These are phyloP conservation scores for Hippocampus barbouri DNA, from an alignment of 2,113 vertebrate species.

Conservation along the genomic window DNA sequence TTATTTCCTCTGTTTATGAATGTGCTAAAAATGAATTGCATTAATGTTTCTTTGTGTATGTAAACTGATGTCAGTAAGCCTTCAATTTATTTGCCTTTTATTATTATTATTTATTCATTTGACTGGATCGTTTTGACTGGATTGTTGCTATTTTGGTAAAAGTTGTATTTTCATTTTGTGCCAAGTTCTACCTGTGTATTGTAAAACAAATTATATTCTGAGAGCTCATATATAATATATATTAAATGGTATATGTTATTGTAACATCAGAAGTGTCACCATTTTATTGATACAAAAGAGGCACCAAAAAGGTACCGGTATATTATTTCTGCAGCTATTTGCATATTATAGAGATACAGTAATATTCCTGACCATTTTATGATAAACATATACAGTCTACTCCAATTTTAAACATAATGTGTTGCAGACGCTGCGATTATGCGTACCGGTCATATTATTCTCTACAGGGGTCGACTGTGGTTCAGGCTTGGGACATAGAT, in stretches of 20 bases:
- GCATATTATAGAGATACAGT: neutral
- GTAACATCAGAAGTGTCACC: slow-evolving; percentile 69
- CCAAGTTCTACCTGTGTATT: slow-evolving; percentile 58
- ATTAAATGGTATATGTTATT: slow-evolving; percentile 74
- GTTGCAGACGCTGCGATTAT: neutral
- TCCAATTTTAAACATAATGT: too few relatives aligned
- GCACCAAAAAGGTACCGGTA: neutral
- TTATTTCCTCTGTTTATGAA: slow-evolving; percentile 48
- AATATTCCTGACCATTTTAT: neutral
- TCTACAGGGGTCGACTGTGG: neutral
- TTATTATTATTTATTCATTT: slow-evolving; percentile 37
- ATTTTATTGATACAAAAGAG: slow-evolving; percentile 55
- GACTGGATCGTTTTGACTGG: slow-evolving; percentile 22
- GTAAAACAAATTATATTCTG: slow-evolving; percentile 61
- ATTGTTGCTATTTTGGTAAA: slow-evolving; percentile 67
- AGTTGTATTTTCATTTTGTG: slow-evolving; percentile 62
- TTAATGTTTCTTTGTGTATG: slow-evolving; percentile 57
- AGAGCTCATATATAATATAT: slow-evolving; percentile 53
- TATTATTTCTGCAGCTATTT: neutral
- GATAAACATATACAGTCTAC: neutral
- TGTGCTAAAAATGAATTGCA: slow-evolving; percentile 47
- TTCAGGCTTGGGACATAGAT: neutral
- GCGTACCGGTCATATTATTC: neutral
- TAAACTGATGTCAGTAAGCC: slow-evolving; percentile 41
- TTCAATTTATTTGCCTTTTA: slow-evolving; percentile 43